Evolutionary conservation across 2,113 vertebrate species (phyloP), one percentile per base, ranked within the genome.

Genomic region (Melanerpes aurifrons): DNA sequence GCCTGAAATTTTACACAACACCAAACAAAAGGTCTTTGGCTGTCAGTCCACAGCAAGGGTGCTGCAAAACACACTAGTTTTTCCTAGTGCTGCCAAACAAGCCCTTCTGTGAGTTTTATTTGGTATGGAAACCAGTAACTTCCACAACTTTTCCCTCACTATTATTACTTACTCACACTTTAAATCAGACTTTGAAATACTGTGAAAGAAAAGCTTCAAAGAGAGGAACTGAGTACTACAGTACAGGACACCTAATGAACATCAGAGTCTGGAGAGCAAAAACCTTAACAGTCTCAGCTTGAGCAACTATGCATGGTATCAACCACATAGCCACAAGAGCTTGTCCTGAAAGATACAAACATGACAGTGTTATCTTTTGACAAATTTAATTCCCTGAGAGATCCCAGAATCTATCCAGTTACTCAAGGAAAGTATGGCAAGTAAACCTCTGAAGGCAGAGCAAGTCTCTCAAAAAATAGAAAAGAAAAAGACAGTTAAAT

Each of bases 121-220:
- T 73, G 29, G 45, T 53, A 31, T 10, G 21, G 76, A 81, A 83
- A 69, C 37, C 58, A 73, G 17, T 29, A 69, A 58, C 57, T 87
- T 54, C 24, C 17, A 35, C 57, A 89, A 82, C 57, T 68, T 82
- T 21, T 68, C n/a, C 21, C 61, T 47, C 40, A 14, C 47, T 64
- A 18, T 64, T 57, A 80, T 28, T 84, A 43, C 61, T 82, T 68
- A 73, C 32, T 68, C 17, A 2, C 32, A 37, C 68, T 71, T 88
- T 63, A 74, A 74, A 94, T 71, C 3, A n/a, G 48, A 62, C 87
- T 92, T 92, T 92, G 82, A 95, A 92, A 95, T 21, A 85, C 11
- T 24, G 50, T 80, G 53, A 15, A 63, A 87, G 63, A 91, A 87
- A 89, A 92, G 78, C 67, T 32, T 93, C 59, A 91, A 93, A 88